Evolutionary conservation across 2,113 vertebrate species (phyloP).

Genomic region (Nerophis lumbriciformis): DNA sequence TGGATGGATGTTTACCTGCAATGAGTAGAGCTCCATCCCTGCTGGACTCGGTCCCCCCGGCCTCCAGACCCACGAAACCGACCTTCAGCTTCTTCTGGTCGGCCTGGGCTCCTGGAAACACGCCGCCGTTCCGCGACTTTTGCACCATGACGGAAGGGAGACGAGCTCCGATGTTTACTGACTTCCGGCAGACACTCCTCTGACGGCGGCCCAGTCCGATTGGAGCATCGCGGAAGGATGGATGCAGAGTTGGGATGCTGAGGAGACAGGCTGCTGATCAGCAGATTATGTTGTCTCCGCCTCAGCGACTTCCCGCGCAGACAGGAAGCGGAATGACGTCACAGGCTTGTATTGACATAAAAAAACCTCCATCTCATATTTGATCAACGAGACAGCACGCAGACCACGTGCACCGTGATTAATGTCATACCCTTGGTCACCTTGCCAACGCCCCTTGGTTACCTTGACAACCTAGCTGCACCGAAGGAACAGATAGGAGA

Average conservation of each 20-base stretch:
- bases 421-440: background rate
- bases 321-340: conserved; percentile 40
- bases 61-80: conserved; percentile 92
- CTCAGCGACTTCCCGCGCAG: conserved; percentile 23
- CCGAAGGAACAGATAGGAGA: background rate
- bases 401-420: background rate
- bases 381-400: background rate
- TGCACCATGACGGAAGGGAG: conserved; percentile 79
- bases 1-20: conserved; percentile 47
- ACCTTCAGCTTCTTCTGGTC: conserved; percentile 95
- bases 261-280: conserved; percentile 16
- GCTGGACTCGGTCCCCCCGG: conserved; percentile 82
- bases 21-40: conserved; percentile 92
- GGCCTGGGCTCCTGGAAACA: conserved; percentile 80
- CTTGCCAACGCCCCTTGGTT: conserved; percentile 10
- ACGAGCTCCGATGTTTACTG: conserved; percentile 7
- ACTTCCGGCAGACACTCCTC: background rate
- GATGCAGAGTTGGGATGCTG: conserved; percentile 1
- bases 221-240: conserved; percentile 34
- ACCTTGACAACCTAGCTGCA: conserved; percentile 21
- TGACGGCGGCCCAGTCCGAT: conserved; percentile 52
- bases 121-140: conserved; percentile 91
- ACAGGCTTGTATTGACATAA: background rate
- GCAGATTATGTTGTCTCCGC: conserved; percentile 15
- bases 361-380: background rate